Conservation (phyloP, 1,140 invertebrate species). For the Diabrotica virgifera region DNA sequence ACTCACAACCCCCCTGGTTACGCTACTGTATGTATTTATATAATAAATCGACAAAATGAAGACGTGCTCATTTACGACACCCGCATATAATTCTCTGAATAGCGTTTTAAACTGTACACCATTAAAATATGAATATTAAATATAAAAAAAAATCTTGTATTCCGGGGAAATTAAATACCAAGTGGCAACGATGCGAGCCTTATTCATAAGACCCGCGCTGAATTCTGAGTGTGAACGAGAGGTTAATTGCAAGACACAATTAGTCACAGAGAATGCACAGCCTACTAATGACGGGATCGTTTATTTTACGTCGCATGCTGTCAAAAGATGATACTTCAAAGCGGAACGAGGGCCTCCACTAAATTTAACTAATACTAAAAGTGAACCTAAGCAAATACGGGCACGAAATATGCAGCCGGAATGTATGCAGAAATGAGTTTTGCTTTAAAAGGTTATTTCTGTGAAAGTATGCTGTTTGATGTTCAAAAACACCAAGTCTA, state of each 20-base stretch:
- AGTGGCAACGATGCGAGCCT: neutral
- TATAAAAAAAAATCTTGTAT: no score
- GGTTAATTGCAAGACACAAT: slow-evolving; percentile 17
- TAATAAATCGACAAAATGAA: no score
- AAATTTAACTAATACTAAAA: slow-evolving; percentile 1
- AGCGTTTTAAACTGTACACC: no score
- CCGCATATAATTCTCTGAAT: no score
- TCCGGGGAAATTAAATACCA: no score
- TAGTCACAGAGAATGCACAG: slow-evolving; percentile 13
- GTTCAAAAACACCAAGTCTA: no score
- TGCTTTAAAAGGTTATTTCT: neutral
- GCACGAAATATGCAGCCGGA: neutral
- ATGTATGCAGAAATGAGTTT: neutral
- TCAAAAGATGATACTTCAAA: slow-evolving; percentile 4
- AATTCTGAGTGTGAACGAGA: neutral
- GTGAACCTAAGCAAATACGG: slow-evolving; percentile 1
- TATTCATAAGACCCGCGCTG: neutral
- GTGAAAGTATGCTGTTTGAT: neutral
- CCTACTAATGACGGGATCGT: slow-evolving; percentile 14
- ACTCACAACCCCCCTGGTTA: no score
- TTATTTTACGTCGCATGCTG: neutral
- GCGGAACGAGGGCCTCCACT: neutral
- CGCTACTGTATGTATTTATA: no score
- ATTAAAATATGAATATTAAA: no score
- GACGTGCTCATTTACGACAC: no score